Conservation (phyloP, 1,140 invertebrate species). For the Coelopa frigida region DNA sequence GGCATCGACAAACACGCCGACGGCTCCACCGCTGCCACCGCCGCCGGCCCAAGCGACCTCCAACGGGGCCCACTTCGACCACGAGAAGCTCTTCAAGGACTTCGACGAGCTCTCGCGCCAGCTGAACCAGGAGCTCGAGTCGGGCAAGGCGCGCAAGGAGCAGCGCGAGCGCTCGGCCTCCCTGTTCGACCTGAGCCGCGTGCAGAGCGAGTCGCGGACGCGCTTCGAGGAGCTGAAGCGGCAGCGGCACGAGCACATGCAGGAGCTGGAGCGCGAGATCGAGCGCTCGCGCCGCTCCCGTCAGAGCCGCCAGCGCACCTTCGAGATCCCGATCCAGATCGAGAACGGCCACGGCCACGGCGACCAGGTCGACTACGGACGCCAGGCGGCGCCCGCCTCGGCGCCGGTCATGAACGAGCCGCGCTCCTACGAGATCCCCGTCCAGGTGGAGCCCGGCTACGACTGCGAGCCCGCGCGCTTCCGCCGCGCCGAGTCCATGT, state of each 20-base stretch:
- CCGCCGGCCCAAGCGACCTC: constrained; percentile 13
- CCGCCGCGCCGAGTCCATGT: constrained; percentile 32
- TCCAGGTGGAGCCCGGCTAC: constrained; percentile 19
- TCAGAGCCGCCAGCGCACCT: constrained; percentile 12
- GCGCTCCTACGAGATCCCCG: constrained; percentile 24
- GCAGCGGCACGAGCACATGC: constrained; percentile 31
- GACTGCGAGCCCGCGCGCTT: constrained; percentile 10
- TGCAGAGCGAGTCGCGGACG: constrained; percentile 14
- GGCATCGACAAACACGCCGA: background rate
- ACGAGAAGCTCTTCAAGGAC: constrained; percentile 42
- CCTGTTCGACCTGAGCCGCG: constrained; percentile 33
- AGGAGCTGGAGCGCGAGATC: constrained; percentile 35
- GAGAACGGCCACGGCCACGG: too few species aligned
- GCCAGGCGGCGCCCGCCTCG: background rate
- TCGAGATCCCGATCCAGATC: constrained; percentile 23
- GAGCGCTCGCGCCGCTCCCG: constrained; percentile 27
- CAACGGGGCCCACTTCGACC: constrained; percentile 21
- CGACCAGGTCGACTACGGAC: too few species aligned
- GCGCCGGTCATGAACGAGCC: constrained; percentile 3
- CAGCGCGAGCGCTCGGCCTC: constrained; percentile 31
- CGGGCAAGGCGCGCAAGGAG: constrained; percentile 23
- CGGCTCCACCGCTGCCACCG: constrained; percentile 6
- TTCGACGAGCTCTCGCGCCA: constrained; percentile 38
- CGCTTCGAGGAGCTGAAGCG: constrained; percentile 26
- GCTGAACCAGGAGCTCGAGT: constrained; percentile 29